phyloP scores from a whole-genome alignment of 2,113 vertebrate genomes.

The Hippocampus guttulatus region DNA sequence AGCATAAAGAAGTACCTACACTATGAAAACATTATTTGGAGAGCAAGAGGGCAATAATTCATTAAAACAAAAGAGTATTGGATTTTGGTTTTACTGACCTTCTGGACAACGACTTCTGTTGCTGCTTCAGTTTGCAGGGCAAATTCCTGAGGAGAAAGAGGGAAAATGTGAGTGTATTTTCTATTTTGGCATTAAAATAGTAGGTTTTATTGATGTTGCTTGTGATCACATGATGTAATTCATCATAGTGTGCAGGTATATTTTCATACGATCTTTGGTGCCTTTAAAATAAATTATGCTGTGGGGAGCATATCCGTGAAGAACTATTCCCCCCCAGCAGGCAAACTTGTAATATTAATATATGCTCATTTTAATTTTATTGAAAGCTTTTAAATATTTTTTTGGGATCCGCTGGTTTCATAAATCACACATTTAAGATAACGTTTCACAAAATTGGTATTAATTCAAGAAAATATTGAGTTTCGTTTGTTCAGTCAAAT shows the following conservation, averaged over 20 bases:
- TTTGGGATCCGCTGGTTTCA: too few species aligned
- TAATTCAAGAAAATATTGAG: neutral
- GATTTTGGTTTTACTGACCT: slow-evolving; percentile 69
- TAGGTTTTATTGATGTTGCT: neutral
- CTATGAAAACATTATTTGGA: neutral
- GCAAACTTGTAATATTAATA: neutral
- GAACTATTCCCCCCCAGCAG: too few species aligned
- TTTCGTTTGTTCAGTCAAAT: too few species aligned
- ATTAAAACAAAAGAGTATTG: neutral
- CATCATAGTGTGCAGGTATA: too few species aligned
- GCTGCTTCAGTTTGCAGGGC: slow-evolving; percentile 76
- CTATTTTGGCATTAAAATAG: neutral
- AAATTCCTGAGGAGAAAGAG: slow-evolving; percentile 71
- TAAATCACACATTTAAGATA: slow-evolving; percentile 5
- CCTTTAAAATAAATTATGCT: neutral
- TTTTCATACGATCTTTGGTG: neutral
- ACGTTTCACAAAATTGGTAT: neutral
- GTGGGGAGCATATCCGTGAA: neutral
- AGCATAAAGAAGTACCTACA: neutral
- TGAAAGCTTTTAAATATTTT: neutral
- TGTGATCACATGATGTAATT: neutral
- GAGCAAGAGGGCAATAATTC: neutral
- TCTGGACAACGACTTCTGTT: slow-evolving; percentile 80
- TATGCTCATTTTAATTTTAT: neutral
- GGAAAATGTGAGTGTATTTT: slow-evolving; percentile 3